Evolutionary conservation across 2,113 vertebrate species (phyloP), one percentile per base, ranked within the genome.

Genomic region (Lipophrys pholis): DNA sequence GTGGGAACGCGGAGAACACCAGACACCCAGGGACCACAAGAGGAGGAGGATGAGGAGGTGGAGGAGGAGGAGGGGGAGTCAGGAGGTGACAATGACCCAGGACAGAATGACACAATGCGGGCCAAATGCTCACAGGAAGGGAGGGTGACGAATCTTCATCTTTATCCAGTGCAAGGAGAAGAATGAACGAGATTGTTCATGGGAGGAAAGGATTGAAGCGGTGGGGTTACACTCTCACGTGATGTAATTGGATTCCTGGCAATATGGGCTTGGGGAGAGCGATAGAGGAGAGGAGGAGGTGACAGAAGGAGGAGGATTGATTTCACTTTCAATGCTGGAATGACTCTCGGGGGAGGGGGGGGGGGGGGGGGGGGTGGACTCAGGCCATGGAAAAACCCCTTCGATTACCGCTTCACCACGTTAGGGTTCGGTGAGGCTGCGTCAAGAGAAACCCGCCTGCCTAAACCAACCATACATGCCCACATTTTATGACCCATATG

Each of bases 1-100:
- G 80, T 85, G 90, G 87, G 81, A 91, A 86, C 14, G 66, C 76
- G 80, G 72, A 72, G 59, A 85, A 56, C 75, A 9, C 39, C 61
- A 38, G 41, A 50, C 5, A 73, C 64, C 81, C 75, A 66, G 59
- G 73, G 48, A 7, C 46, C 41, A 8, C 12, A 43, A 30, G 21
- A 30, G 21, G 4, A 30, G 21, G 21, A 30, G 21, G 21, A 30
- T 2, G 21, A 30, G 21, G 21, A 30, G 21, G 21, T 2, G 4
- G 21, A 30, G 21, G 21, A 30, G 21, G 21, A 30, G 21, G 40
- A 66, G 46, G 73, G 61, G 69, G 72, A 55, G 35, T 14, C 15
- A 6, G 1, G 6, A 78, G 58, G 62, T 74, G 72, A 73, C 55
- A 65, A 21, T 45, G 56, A 67, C 69, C 68, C 14, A 36, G 43